Percentiles rank a stretch among this genome's conserved stretches.
These are phyloP conservation scores for Ptilorrhoa leucosticta DNA, from an alignment of 2,113 vertebrate genomes.

Conservation along the genomic window DNA sequence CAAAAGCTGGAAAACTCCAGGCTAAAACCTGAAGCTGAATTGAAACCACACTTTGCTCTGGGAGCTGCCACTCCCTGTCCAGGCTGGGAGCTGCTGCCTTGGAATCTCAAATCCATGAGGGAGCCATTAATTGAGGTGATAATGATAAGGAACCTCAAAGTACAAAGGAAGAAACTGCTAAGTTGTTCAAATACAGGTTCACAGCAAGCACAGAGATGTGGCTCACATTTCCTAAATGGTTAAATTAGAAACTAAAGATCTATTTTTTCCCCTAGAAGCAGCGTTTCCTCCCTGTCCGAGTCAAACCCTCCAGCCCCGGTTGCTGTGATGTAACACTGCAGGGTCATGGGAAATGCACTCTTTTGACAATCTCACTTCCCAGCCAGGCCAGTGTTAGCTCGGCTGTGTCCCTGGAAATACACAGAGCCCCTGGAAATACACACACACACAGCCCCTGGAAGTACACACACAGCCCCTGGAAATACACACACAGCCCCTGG, in stretches of 20 bases:
- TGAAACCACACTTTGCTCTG: background rate
- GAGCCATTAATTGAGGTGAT: background rate
- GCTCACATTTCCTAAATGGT: slow-evolving; percentile 17
- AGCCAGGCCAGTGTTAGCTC: slow-evolving; percentile 40
- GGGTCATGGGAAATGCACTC: slow-evolving; percentile 75
- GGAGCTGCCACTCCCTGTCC: background rate
- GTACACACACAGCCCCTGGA: background rate
- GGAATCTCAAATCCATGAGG: background rate
- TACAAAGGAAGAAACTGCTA: background rate
- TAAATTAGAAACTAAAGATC: background rate
- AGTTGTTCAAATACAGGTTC: background rate
- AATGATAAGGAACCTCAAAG: background rate
- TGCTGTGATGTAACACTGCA: slow-evolving; percentile 53
- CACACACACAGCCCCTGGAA: background rate
- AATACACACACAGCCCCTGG: background rate
- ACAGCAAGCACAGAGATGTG: background rate
- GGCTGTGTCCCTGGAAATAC: background rate
- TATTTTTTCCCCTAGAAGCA: slow-evolving; percentile 22
- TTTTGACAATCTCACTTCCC: slow-evolving; percentile 46
- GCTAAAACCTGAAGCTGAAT: background rate
- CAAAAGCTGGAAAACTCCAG: background rate
- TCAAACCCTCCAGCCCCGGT: slow-evolving; percentile 29
- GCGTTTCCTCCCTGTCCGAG: slow-evolving; percentile 72
- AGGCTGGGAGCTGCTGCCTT: background rate
- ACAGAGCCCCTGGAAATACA: too few species aligned